Base-by-base conservation (phyloP, 2,888 invertebrate genomes). In the Cremastinae sp. region DNA sequence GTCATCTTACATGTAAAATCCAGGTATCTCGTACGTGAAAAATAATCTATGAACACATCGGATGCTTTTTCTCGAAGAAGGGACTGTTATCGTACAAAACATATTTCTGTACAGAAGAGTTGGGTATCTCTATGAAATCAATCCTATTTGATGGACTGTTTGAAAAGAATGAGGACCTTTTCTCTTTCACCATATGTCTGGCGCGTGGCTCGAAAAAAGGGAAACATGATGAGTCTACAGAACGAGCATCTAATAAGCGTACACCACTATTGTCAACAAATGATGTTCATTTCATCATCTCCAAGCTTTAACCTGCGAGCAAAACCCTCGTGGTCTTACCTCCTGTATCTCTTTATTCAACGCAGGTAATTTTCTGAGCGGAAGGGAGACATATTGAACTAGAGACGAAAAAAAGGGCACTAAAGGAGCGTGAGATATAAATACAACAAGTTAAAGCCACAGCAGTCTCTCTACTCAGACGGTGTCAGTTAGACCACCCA, bases 61-160 rank as follows among this genome's bases (percentile, higher is more conserved):
- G 59, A 20, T 61, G 28, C 28, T 7, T 2, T 53, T 51, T 66
- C 53, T 20, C 37, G 22, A 12, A 22, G 47, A 20, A 2, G 18
- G 53, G 16, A 28, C 20, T 41, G 22, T 64, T 64, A 71, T 22
- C 9, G 65, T 51, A 39, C 35, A 55, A 37, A 9, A 66, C 12
- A n/a, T 35, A 51, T 59, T 35, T 41, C 51, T 37, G n/a, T 47
- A 56, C 1, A 35, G 39, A n/a, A 8, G 55, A 51, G 62, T 58
- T 62, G 2, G 20, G 45, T 41, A 58, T 20, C 28, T 20, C 18
- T 9, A 43, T 39, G 62, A 53, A 68, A 75, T 75, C 75, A 71
- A 79, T 75, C 76, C 75, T 78, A 80, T 79, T 77, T 75, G 75
- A 74, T 78, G 75, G 75, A 71, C 78, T 76, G 74, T 72, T 79